phyloP scores from a whole-genome alignment of 2,888 invertebrate genomes.

The Coecobrya sp. region DNA sequence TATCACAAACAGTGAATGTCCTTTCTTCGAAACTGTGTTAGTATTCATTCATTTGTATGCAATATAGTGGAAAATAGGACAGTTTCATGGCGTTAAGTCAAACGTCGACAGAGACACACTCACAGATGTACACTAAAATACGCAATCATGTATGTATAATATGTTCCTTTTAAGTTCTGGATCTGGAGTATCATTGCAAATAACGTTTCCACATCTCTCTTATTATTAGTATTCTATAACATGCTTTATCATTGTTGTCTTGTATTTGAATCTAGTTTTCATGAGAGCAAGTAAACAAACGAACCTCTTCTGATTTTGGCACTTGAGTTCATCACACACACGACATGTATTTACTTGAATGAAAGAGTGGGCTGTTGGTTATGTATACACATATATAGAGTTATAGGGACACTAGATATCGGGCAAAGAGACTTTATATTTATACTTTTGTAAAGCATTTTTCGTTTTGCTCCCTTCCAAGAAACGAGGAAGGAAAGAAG shows the following conservation, averaged over 20 bases:
- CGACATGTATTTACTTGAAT: background rate
- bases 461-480: no score
- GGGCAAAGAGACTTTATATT: no score
- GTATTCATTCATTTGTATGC: conserved; percentile 42
- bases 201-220: background rate
- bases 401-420: no score
- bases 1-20: background rate
- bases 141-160: background rate
- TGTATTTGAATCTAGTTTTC: background rate
- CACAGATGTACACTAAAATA: background rate
- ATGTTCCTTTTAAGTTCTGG: background rate
- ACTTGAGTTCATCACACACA: background rate
- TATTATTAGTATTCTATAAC: background rate
- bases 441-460: no score
- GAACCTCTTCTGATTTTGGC: conserved; percentile 5
- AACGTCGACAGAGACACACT: background rate
- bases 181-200: background rate
- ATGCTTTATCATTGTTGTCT: conserved; percentile 1
- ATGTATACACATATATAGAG: no score
- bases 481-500: no score
- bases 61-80: conserved; percentile 24
- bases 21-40: conserved; percentile 16
- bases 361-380: no score
- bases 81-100: conserved; percentile 20
- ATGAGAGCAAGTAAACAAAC: conserved; percentile 13